phyloP scores from a whole-genome alignment of 2,888 invertebrate genomes.

The Tribolium freemani region DNA sequence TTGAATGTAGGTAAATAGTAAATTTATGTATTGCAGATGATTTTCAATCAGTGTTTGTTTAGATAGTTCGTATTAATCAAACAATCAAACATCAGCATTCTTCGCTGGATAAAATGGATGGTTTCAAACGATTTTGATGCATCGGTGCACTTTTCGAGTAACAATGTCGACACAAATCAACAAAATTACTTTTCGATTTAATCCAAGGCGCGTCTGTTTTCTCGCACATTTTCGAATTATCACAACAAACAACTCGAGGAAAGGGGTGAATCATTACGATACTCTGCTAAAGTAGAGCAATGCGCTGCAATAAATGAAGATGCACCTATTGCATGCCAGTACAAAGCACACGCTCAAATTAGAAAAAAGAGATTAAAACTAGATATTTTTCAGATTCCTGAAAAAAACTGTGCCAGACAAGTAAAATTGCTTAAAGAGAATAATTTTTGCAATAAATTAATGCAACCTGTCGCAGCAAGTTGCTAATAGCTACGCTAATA shows the following conservation, averaged over 20 bases:
- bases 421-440: too few species aligned
- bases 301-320: too few species aligned
- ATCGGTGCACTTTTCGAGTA: background rate
- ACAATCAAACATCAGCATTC: background rate
- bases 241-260: background rate
- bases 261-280: background rate
- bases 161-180: background rate
- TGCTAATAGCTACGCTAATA: too few species aligned
- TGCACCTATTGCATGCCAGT: too few species aligned
- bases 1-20: background rate
- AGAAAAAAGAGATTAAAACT: too few species aligned
- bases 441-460: too few species aligned
- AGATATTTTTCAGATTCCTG: too few species aligned
- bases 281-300: background rate
- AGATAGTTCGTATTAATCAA: background rate
- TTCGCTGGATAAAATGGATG: background rate
- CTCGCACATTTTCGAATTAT: background rate
- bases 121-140: background rate
- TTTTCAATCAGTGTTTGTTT: background rate
- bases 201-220: background rate
- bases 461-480: too few species aligned
- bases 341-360: too few species aligned
- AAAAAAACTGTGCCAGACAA: too few species aligned
- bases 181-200: background rate
- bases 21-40: background rate